Conservation (phyloP, 2,113 vertebrate genomes). For the Mobula birostris region DNA sequence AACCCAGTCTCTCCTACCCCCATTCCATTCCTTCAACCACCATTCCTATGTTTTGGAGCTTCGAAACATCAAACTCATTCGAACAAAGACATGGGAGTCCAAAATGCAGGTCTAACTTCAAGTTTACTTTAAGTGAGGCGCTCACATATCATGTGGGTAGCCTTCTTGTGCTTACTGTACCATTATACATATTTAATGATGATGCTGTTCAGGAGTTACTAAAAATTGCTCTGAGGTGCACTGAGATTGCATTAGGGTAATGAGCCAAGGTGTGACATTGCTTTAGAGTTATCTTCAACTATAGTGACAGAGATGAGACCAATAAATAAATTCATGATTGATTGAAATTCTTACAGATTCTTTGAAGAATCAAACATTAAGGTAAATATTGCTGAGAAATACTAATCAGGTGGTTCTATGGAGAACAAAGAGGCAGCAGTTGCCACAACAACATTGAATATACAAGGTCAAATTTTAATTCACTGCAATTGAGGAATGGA, state of each 20-base stretch:
- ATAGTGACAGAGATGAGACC: not conserved
- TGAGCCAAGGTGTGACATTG: not conserved
- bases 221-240: not conserved
- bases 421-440: constrained; percentile 37
- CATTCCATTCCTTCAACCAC: too few relatives aligned
- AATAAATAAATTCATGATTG: not conserved
- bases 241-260: not conserved
- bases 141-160: too few relatives aligned
- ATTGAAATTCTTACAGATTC: not conserved
- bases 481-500: constrained; percentile 39
- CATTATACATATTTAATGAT: not conserved
- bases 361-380: not conserved
- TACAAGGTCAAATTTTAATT: constrained; percentile 39
- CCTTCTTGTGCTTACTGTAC: too few relatives aligned
- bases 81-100: too few relatives aligned
- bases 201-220: not conserved
- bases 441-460: constrained; percentile 45
- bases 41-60: too few relatives aligned
- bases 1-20: too few relatives aligned
- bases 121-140: too few relatives aligned
- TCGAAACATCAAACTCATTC: too few relatives aligned
- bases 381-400: constrained; percentile 29
- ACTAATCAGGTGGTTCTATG: constrained; percentile 26
- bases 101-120: too few relatives aligned
- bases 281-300: not conserved